Evolutionary conservation across 2,797 vertebrate species (phyloP).

Genomic region (Urocyon cinereoargenteus): DNA sequence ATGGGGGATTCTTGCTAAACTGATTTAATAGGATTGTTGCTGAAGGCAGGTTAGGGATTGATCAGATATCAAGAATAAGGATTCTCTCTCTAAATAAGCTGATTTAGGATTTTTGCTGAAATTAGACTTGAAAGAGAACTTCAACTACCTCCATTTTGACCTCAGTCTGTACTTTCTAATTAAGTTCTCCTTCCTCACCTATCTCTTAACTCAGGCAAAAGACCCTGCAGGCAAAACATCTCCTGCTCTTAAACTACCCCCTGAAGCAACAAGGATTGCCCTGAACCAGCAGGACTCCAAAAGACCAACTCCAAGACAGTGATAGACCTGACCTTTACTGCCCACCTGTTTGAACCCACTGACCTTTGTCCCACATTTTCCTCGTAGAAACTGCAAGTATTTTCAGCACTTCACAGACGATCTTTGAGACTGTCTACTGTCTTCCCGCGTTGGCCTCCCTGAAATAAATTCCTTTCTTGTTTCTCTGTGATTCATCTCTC

Average conservation of each 20-base stretch:
- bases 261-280: not conserved
- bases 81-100: not conserved
- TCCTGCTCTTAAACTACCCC: not conserved
- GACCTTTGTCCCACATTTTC: not conserved
- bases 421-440: not conserved
- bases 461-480: not conserved
- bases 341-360: not conserved
- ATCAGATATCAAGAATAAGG: not conserved
- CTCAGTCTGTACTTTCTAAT: not conserved
- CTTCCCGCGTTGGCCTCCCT: not conserved
- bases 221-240: not conserved
- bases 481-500: not conserved
- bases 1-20: not conserved
- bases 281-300: not conserved
- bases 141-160: not conserved
- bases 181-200: not conserved
- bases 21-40: not conserved
- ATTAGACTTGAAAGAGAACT: not conserved
- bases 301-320: not conserved
- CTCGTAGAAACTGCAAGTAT: not conserved
- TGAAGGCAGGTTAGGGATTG: not conserved
- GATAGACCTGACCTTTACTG: not conserved
- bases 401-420: not conserved
- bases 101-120: not conserved
- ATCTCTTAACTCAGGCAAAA: not conserved